Conservation (phyloP, 1,140 invertebrate species). For the Galendromus occidentalis region DNA sequence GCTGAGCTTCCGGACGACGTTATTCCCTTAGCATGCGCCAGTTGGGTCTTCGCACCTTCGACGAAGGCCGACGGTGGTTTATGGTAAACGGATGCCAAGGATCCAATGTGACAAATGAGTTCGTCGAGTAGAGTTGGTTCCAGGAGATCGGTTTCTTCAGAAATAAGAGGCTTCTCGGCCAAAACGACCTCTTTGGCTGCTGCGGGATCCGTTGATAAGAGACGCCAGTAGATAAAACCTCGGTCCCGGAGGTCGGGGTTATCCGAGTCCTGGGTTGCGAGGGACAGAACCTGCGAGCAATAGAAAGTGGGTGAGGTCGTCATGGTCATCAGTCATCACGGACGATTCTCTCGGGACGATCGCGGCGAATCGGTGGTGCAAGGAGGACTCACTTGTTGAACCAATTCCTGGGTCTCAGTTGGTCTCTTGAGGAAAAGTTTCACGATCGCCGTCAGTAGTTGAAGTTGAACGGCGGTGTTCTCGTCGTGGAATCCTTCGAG, state of each 20-base stretch:
- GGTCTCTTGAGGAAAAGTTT: constrained; percentile 95
- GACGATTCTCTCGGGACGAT: background rate
- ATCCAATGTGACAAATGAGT: constrained; percentile 96
- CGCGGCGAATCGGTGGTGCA: constrained; percentile 16
- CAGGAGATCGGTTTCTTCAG: constrained; percentile 93
- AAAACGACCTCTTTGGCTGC: constrained; percentile 98
- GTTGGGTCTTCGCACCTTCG: constrained; percentile 42
- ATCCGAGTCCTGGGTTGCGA: constrained; percentile 94
- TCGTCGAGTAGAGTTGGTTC: constrained; percentile 95
- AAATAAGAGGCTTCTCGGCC: constrained; percentile 96
- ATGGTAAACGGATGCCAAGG: constrained; percentile 94
- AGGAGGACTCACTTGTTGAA: constrained; percentile 43
- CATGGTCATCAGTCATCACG: too few relatives aligned
- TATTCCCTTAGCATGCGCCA: constrained; percentile 21
- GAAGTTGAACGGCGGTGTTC: constrained; percentile 94
- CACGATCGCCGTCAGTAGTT: constrained; percentile 89
- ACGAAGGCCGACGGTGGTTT: constrained; percentile 98
- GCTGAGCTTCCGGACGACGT: background rate
- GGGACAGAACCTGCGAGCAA: constrained; percentile 46
- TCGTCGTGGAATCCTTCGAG: constrained; percentile 99
- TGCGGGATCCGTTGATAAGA: constrained; percentile 93
- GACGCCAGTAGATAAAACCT: constrained; percentile 98
- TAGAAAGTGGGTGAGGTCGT: background rate
- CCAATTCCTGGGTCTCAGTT: constrained; percentile 91
- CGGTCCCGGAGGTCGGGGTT: constrained; percentile 95